Base-by-base conservation (phyloP, 2,797 vertebrate genomes). In the Bovichtus diacanthus region DNA sequence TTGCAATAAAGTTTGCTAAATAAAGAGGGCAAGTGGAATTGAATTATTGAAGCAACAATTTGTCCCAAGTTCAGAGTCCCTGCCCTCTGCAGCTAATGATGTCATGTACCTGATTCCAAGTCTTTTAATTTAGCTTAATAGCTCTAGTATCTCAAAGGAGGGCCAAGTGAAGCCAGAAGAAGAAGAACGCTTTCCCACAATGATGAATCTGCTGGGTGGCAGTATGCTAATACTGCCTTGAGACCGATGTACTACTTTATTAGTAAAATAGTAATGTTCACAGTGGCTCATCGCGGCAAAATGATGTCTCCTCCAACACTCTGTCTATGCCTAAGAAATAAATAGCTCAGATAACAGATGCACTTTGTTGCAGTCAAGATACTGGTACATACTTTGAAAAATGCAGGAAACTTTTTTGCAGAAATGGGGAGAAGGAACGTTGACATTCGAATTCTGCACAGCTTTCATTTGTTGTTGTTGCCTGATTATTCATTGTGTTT, bases 1-100 rank as follows among this genome's bases (percentile, higher is more conserved):
- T 15, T 0, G 16, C 13, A 86, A 70, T 63, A 82, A 88, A 83
- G 61, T 78, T 70, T 21, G 63, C 67, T 82, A 81, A 90, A 85
- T 86, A 87, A 91, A 85, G 94, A 89, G 75, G 82, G 62, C 76
- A 91, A 55, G 74, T 50, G 54, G 74, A 85, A 90, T 87, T 89
- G 60, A 92, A 91, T 89, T 90, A 91, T 83, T 90, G 67, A 90
- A 84, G 50, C 23, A 80, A 83, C 65, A 74, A 93, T 94, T 90
- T 92, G 80, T 90, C 79, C 63, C 41, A 56, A 89, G 86, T 91
- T 88, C 72, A 87, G 82, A 91, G 83, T 53, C 78, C 80, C 75
- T 86, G 83, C 80, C 75, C 85, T 90, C 78, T 85, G 87, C 68
- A 72, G 74, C 74, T 85, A 86, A 88, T 83, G 76, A 87, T 86